Conservation (phyloP, 2,113 vertebrate genomes). For the Corythaeola cristata region DNA sequence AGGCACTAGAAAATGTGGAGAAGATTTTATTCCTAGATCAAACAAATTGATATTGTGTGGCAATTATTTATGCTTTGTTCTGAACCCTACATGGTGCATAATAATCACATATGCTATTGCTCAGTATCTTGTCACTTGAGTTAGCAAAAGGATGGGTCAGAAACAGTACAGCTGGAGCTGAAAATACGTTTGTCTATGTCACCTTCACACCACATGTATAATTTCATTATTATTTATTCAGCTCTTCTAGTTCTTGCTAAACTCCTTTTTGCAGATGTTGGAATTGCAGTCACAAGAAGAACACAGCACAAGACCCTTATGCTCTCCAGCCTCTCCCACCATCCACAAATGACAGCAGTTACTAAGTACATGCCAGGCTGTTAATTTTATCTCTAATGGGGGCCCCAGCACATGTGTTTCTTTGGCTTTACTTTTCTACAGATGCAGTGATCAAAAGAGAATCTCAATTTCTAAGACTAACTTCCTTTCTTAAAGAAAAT, state of each 20-base stretch:
- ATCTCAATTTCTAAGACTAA: background rate
- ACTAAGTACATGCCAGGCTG: background rate
- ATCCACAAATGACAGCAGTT: background rate
- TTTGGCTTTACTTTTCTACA: background rate
- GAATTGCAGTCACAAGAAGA: background rate
- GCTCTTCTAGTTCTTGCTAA: background rate
- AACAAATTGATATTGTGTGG: background rate
- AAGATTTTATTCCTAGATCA: constrained; percentile 2
- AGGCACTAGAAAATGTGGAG: background rate
- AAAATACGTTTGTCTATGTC: background rate
- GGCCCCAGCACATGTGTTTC: background rate
- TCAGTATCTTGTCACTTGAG: background rate
- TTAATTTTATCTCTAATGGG: background rate
- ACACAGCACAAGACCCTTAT: background rate
- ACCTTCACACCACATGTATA: constrained; percentile 23
- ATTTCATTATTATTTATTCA: constrained; percentile 3
- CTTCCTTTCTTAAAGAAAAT: background rate
- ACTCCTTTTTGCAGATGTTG: constrained; percentile 2
- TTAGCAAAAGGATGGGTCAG: background rate
- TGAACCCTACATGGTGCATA: background rate
- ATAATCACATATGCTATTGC: constrained; percentile 13
- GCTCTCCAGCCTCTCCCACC: background rate
- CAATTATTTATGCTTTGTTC: constrained; percentile 37
- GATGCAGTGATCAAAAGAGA: constrained; percentile 28
- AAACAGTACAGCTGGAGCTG: background rate